Percentiles rank a stretch among this genome's conserved stretches.
Conservation (phyloP, 2,797 vertebrate genomes). For the Molossus alvarezi region DNA sequence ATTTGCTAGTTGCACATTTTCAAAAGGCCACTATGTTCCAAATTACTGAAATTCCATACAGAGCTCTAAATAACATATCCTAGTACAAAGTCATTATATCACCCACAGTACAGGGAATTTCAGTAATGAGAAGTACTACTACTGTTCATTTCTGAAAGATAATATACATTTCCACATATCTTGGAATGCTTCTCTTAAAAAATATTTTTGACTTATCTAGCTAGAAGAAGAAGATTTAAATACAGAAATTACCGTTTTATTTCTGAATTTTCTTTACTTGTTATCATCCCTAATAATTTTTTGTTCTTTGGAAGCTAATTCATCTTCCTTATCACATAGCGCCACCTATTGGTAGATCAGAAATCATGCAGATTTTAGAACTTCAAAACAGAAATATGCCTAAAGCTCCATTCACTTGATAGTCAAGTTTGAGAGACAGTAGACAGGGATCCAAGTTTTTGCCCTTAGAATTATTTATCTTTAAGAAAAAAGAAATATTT, state of each 20-base stretch:
- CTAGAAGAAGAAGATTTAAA: conserved; percentile 45
- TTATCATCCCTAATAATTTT: conserved; percentile 7
- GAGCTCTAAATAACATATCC: background rate
- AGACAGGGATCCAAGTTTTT: background rate
- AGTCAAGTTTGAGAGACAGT: background rate
- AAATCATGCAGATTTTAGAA: conserved; percentile 59
- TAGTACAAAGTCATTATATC: conserved; percentile 51
- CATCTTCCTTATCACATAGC: conserved; percentile 86
- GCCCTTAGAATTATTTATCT: conserved; percentile 6
- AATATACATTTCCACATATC: background rate
- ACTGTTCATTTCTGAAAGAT: conserved; percentile 32
- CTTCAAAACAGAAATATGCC: background rate
- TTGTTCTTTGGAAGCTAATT: background rate
- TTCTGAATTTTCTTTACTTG: conserved; percentile 41
- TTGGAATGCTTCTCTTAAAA: conserved; percentile 29
- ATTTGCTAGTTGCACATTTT: conserved; percentile 12
- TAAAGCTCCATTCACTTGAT: background rate
- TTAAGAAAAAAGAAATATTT: background rate
- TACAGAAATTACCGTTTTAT: background rate
- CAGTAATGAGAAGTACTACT: background rate
- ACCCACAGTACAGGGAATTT: background rate
- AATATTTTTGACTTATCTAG: background rate
- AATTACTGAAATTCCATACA: conserved; percentile 1
- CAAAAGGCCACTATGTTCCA: background rate
- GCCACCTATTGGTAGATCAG: conserved; percentile 87